A percentile compares a stretch with the other conserved stretches of the same genome.
These are phyloP conservation scores for Lypha dubia DNA, from an alignment of 2,888 invertebrate genomes.

Conservation along the genomic window DNA sequence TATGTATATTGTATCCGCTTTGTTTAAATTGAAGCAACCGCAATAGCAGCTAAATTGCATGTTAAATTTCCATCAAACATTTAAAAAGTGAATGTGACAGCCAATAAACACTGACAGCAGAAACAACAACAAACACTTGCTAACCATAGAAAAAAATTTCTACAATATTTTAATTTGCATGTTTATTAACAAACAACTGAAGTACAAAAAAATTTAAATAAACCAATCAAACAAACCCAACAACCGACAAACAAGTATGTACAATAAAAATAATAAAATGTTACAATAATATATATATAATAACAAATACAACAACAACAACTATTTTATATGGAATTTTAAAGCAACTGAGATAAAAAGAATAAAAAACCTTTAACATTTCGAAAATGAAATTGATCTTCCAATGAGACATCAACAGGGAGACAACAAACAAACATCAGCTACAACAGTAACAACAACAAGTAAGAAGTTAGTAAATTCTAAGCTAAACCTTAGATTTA, in stretches of 20 bases:
- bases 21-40: constrained; percentile 54
- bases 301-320: constrained; percentile 1
- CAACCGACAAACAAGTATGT: constrained; percentile 12
- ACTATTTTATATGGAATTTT: constrained; percentile 45
- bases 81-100: constrained; percentile 72
- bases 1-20: constrained; percentile 61
- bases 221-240: constrained; percentile 23
- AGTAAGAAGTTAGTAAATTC: constrained; percentile 29
- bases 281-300: constrained; percentile 31
- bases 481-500: constrained; percentile 38
- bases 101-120: constrained; percentile 45
- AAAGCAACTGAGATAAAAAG: constrained; percentile 28
- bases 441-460: too few species aligned
- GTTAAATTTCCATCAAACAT: constrained; percentile 72
- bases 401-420: constrained; percentile 49
- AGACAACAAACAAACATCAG: constrained; percentile 26
- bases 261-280: constrained; percentile 40
- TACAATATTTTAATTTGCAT: constrained; percentile 64
- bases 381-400: constrained; percentile 68
- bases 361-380: constrained; percentile 69
- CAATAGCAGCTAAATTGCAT: constrained; percentile 62
- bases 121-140: constrained; percentile 47
- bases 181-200: constrained; percentile 43
- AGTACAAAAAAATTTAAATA: constrained; percentile 2
- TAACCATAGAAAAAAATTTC: constrained; percentile 42